These are phyloP conservation scores for Dione juno DNA, from an alignment of 2,888 invertebrate species.

Conservation along the genomic window DNA sequence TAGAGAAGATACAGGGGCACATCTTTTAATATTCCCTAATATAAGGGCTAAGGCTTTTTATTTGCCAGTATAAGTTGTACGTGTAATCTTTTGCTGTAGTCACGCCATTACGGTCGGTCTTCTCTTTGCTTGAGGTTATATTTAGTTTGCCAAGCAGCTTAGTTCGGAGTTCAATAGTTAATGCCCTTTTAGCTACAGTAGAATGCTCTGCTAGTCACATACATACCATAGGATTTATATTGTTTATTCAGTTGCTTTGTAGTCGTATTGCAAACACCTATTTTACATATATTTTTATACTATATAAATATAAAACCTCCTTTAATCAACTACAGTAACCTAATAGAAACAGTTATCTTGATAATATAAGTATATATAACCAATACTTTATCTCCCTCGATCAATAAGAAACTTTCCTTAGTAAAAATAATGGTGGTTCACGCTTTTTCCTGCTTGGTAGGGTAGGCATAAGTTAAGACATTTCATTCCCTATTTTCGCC, in stretches of 20 bases:
- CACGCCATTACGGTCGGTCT: constrained; percentile 12
- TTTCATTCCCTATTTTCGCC: too few relatives aligned
- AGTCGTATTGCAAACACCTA: not conserved
- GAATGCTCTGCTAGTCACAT: not conserved
- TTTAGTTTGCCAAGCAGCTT: constrained; percentile 27
- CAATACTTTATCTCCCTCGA: too few relatives aligned
- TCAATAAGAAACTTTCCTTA: too few relatives aligned
- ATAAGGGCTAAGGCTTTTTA: not conserved
- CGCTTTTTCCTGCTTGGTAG: too few relatives aligned
- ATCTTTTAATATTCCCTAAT: not conserved
- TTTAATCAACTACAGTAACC: too few relatives aligned
- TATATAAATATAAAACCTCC: too few relatives aligned
- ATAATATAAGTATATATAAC: too few relatives aligned
- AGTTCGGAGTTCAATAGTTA: constrained; percentile 25
- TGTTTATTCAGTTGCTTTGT: not conserved
- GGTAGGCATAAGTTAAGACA: too few relatives aligned
- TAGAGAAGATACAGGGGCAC: not conserved
- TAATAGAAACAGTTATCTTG: too few relatives aligned
- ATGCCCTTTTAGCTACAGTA: constrained; percentile 17
- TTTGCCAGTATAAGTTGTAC: not conserved
- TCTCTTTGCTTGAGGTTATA: constrained; percentile 23
- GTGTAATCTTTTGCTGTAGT: constrained; percentile 13
- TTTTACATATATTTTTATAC: too few relatives aligned
- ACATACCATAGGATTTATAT: not conserved
- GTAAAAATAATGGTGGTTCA: too few relatives aligned